Evolutionary conservation across 2,888 invertebrate genomes (phyloP).

Genomic region (Listrodromus nycthemerus): DNA sequence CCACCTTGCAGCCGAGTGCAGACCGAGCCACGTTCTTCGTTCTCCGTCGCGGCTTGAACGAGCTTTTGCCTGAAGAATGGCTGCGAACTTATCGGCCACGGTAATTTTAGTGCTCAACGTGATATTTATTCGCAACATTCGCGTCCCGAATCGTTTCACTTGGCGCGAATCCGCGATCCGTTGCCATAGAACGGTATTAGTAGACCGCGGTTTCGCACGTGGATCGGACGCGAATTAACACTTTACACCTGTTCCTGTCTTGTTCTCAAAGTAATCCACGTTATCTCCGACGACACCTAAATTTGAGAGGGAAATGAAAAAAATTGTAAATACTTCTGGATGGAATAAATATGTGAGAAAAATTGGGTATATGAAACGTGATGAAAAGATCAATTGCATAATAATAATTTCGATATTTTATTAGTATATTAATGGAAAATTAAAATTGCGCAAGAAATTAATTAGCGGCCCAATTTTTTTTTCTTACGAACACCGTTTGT

Average conservation of each 20-base stretch:
- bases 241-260: constrained; percentile 13
- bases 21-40: neutral
- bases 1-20: constrained; percentile 37
- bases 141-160: constrained; percentile 24
- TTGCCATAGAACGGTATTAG: neutral
- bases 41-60: neutral
- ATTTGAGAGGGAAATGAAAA: too few relatives aligned
- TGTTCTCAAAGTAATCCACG: constrained; percentile 8
- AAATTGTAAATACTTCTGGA: too few relatives aligned
- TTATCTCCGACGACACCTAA: neutral
- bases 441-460: too few relatives aligned
- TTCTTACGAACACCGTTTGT: too few relatives aligned
- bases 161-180: neutral
- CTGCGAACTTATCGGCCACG: constrained; percentile 50
- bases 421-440: too few relatives aligned
- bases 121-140: constrained; percentile 47
- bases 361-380: too few relatives aligned
- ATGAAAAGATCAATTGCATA: too few relatives aligned
- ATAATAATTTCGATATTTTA: too few relatives aligned
- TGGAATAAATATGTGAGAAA: too few relatives aligned
- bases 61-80: constrained; percentile 27
- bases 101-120: constrained; percentile 51
- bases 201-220: neutral
- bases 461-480: too few relatives aligned
- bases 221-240: constrained; percentile 21